Conservation (phyloP, 2,113 vertebrate genomes). For the Oncorhynchus kisutch region DNA sequence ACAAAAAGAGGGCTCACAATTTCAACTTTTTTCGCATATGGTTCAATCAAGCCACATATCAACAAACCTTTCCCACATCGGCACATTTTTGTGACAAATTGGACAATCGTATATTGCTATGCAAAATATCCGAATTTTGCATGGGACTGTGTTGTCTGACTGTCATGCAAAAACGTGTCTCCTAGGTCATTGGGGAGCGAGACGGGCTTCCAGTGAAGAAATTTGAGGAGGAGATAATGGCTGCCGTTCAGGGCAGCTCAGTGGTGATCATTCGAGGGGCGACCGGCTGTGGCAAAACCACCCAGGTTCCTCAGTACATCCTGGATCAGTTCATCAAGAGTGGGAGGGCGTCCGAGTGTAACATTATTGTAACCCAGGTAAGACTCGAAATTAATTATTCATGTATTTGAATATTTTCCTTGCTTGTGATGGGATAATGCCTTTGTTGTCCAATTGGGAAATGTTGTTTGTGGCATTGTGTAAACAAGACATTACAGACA, state of each 20-base stretch:
- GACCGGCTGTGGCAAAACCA: conserved; percentile 97
- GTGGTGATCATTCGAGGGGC: conserved; percentile 94
- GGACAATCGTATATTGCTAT: too few species aligned
- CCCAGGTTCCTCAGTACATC: conserved; percentile 95
- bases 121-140: too few species aligned
- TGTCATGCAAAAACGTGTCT: background rate
- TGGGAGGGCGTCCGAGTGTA: conserved; percentile 83
- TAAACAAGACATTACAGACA: too few species aligned
- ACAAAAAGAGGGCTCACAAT: too few species aligned
- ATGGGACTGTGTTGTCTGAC: background rate
- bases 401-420: background rate
- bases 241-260: conserved; percentile 71
- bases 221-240: conserved; percentile 86
- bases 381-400: conserved; percentile 12
- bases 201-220: conserved; percentile 85
- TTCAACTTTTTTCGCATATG: too few species aligned
- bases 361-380: conserved; percentile 97
- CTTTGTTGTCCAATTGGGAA: background rate
- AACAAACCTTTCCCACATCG: too few species aligned
- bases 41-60: too few species aligned
- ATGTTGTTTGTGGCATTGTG: too few species aligned
- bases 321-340: conserved; percentile 83
- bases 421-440: background rate
- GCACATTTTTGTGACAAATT: background rate
- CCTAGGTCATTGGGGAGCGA: conserved; percentile 81